These are phyloP conservation scores for Pantherophis vulpinus DNA, from an alignment of 2,797 vertebrate genomes.

Conservation along the genomic window DNA sequence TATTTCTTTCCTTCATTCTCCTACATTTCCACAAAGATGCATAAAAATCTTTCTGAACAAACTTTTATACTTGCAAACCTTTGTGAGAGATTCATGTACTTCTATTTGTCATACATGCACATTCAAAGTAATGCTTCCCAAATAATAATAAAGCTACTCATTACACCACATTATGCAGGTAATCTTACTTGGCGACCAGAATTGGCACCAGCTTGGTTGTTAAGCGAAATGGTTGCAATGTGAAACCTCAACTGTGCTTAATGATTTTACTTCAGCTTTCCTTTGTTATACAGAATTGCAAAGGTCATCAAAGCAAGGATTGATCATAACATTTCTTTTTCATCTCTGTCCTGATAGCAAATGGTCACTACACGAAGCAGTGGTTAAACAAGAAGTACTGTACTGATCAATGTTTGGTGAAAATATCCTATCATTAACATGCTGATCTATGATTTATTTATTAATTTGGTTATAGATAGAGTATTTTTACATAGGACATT, in stretches of 20 bases:
- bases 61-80: background rate
- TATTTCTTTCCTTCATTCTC: background rate
- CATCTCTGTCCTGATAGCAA: background rate
- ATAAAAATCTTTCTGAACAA: background rate
- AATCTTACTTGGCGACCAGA: background rate
- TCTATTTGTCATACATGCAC: background rate
- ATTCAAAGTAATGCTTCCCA: background rate
- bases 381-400: background rate
- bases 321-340: background rate
- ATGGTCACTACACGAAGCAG: background rate
- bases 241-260: background rate
- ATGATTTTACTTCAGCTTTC: background rate
- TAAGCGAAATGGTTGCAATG: background rate
- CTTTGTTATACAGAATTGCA: background rate
- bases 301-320: background rate
- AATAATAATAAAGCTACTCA: background rate
- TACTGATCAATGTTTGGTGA: background rate
- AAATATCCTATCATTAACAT: background rate
- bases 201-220: background rate
- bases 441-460: background rate
- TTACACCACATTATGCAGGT: background rate
- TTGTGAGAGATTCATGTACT: background rate
- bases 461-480: background rate
- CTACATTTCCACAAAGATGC: background rate
- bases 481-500: background rate